Conservation (phyloP, 2,797 vertebrate genomes). For the Lycodopsis pacificus region DNA sequence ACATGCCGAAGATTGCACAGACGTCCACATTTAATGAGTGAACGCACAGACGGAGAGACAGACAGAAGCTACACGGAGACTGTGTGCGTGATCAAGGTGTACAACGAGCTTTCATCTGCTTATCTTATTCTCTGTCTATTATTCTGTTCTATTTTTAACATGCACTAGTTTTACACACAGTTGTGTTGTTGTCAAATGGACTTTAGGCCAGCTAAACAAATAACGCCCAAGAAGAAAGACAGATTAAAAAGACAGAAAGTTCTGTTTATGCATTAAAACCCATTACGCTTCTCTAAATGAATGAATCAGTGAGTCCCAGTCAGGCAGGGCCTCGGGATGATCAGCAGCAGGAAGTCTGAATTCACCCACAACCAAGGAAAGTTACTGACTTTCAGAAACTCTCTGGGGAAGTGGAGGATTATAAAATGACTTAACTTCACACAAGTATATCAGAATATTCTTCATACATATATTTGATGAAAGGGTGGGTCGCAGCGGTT, state of each 20-base stretch:
- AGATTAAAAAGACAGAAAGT: background rate
- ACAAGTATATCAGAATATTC: constrained; percentile 10
- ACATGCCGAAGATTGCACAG: constrained; percentile 4
- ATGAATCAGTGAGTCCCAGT: constrained; percentile 5
- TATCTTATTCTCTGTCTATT: constrained; percentile 1
- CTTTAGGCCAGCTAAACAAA: background rate
- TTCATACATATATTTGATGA: background rate
- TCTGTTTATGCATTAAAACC: background rate
- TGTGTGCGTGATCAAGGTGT: background rate
- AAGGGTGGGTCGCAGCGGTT: background rate
- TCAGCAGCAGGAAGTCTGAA: constrained; percentile 10
- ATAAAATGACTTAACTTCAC: constrained; percentile 6
- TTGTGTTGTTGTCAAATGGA: background rate
- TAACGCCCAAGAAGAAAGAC: background rate
- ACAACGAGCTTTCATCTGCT: background rate
- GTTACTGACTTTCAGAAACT: constrained; percentile 1
- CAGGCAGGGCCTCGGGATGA: background rate
- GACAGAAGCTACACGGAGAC: background rate
- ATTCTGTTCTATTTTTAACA: background rate
- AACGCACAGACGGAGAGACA: background rate
- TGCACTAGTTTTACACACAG: background rate
- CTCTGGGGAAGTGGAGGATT: constrained; percentile 10
- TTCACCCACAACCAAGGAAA: constrained; percentile 1
- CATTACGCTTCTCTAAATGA: constrained; percentile 8
- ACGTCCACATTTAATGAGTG: constrained; percentile 11